phyloP scores from a whole-genome alignment of 2,113 vertebrate species.

The Melanerpes aurifrons region DNA sequence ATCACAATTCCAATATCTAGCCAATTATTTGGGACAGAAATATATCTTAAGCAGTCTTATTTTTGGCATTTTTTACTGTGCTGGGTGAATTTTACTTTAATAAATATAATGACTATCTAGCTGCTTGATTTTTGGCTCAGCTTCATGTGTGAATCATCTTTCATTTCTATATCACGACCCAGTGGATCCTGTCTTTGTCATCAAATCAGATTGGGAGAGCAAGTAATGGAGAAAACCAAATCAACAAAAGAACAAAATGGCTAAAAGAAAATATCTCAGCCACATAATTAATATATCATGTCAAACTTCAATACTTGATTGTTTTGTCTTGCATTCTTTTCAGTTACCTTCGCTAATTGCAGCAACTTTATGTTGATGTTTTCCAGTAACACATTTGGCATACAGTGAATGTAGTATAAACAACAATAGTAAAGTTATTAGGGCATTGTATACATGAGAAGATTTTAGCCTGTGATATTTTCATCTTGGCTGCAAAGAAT shows the following conservation, averaged over 20 bases:
- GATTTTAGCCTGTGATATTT: not conserved
- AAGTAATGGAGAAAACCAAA: not conserved
- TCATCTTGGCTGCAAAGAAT: not conserved
- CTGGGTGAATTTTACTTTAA: not conserved
- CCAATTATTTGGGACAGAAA: not conserved
- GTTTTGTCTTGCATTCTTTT: not conserved
- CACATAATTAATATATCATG: not conserved
- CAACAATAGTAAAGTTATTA: constrained; percentile 12
- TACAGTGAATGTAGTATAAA: not conserved
- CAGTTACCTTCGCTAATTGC: not conserved
- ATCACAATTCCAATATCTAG: constrained; percentile 6
- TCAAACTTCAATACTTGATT: not conserved
- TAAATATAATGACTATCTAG: not conserved
- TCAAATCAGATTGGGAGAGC: not conserved
- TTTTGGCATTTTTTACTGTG: not conserved
- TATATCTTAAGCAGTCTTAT: not conserved
- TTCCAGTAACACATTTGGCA: constrained; percentile 6
- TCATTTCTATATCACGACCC: not conserved
- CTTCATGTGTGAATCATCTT: not conserved
- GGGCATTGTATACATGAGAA: not conserved
- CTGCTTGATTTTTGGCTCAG: not conserved
- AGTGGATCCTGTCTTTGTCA: not conserved
- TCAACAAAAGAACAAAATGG: not conserved
- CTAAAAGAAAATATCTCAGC: constrained; percentile 1
- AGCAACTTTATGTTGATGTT: not conserved